These are phyloP conservation scores for Heliconius himera DNA, from an alignment of 1,140 invertebrate genomes.

Conservation along the genomic window DNA sequence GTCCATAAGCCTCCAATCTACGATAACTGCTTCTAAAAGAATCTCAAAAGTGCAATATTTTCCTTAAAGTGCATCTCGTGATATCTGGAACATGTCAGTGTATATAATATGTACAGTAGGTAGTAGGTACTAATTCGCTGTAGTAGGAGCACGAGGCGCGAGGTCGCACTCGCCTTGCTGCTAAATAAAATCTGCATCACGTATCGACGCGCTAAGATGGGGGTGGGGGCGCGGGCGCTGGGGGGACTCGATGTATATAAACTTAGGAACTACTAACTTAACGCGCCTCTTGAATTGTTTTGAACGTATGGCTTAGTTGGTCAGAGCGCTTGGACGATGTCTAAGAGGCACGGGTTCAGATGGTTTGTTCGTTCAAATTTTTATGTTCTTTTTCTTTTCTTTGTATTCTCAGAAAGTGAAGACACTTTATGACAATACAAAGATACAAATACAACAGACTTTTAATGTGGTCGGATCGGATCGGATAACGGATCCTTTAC, in stretches of 20 bases:
- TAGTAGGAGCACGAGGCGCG: neutral
- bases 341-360: no score
- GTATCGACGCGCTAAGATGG: constrained; percentile 22
- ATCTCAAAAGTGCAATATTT: neutral
- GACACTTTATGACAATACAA: no score
- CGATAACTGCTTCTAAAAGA: neutral
- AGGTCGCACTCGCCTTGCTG: constrained; percentile 4
- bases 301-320: no score
- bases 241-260: neutral
- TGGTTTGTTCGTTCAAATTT: no score
- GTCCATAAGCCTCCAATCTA: neutral
- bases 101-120: neutral
- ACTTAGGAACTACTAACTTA: neutral
- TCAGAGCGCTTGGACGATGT: no score
- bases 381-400: no score
- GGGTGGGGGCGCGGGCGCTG: neutral
- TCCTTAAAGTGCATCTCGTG: neutral
- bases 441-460: no score
- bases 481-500: no score
- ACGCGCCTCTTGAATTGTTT: no score
- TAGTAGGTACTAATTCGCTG: neutral
- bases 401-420: no score
- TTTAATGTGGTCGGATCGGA: no score
- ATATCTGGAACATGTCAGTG: neutral
- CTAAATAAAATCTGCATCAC: constrained; percentile 40